These are phyloP conservation scores for Himalopsyche japonica DNA, from an alignment of 2,888 invertebrate genomes.

Conservation along the genomic window DNA sequence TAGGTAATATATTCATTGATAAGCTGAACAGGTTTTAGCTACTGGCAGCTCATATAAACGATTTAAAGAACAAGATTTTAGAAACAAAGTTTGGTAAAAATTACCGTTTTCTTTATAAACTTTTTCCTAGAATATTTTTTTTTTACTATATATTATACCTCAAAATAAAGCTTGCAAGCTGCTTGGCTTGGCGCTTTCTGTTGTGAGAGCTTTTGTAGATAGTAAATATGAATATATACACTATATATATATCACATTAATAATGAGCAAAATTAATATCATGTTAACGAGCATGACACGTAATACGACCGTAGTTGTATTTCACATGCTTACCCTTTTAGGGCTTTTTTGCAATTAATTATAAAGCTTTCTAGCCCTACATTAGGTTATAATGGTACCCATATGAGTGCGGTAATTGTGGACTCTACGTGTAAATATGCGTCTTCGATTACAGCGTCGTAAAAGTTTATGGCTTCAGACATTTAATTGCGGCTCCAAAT, in stretches of 20 bases:
- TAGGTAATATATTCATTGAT: too few species aligned
- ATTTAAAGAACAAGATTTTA: too few species aligned
- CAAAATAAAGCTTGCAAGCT: background rate
- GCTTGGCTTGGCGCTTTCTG: background rate
- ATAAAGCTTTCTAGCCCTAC: background rate
- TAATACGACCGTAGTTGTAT: background rate
- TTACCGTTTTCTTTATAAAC: too few species aligned
- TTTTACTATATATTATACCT: background rate
- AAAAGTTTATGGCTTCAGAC: constrained; percentile 27
- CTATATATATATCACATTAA: background rate
- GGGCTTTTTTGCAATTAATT: constrained; percentile 20
- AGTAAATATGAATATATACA: background rate
- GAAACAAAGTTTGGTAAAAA: too few species aligned
- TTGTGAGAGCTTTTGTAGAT: background rate
- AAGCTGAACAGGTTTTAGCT: too few species aligned
- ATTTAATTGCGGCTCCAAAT: constrained; percentile 23
- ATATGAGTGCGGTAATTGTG: constrained; percentile 12
- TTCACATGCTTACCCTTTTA: background rate
- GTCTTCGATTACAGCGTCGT: constrained; percentile 32
- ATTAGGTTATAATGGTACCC: constrained; percentile 4
- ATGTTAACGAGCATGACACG: background rate
- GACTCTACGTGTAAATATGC: constrained; percentile 25
- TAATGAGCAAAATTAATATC: background rate
- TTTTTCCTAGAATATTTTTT: background rate
- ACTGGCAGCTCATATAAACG: too few species aligned